Percentiles rank a stretch among this genome's conserved stretches.
Conservation (phyloP, 2,797 vertebrate genomes). For the Psittacula derbiana region DNA sequence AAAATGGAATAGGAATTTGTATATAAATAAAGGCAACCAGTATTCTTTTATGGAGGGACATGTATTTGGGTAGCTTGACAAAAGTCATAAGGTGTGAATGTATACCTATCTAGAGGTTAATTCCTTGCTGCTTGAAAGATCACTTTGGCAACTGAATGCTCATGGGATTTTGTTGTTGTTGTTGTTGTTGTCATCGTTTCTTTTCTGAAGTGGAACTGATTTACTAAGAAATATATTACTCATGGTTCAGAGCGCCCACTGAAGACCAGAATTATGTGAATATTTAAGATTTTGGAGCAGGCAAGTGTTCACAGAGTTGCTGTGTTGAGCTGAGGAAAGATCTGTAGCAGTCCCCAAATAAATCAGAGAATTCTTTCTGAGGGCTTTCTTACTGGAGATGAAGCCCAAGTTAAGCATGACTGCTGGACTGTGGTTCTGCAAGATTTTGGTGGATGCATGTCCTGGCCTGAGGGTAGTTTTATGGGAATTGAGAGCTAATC, state of each 20-base stretch:
- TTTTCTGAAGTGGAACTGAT: neutral
- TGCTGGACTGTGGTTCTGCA: neutral
- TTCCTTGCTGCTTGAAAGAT: neutral
- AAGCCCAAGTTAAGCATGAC: fast-evolving
- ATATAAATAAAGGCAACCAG: neutral
- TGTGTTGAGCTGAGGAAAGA: neutral
- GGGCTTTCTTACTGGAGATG: neutral
- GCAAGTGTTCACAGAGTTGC: neutral
- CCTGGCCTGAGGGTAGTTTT: neutral
- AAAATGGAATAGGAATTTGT: neutral
- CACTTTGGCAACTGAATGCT: neutral
- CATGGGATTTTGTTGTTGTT: neutral
- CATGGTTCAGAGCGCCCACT: neutral
- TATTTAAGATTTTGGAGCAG: neutral
- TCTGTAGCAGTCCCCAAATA: neutral
- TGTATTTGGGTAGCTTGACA: neutral
- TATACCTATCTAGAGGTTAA: neutral
- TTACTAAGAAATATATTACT: neutral
- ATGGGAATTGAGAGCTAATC: neutral
- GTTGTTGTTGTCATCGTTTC: neutral
- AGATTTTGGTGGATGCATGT: neutral
- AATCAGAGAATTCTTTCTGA: neutral
- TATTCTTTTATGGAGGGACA: neutral
- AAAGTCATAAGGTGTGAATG: neutral
- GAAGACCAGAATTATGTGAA: neutral